Evolutionary conservation across 2,113 vertebrate species (phyloP).

Genomic region (Prunella fulvescens): DNA sequence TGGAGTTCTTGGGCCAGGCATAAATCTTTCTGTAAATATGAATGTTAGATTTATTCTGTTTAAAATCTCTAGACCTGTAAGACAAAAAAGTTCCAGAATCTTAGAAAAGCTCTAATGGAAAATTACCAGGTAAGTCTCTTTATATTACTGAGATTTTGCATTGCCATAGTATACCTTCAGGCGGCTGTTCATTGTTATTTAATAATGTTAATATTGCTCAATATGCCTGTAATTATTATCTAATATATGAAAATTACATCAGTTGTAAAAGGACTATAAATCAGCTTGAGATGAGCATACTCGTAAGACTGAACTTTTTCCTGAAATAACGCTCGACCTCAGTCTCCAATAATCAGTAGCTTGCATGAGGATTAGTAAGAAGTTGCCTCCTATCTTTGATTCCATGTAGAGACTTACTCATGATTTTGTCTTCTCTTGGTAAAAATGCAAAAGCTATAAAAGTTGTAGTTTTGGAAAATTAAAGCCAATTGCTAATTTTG

Average conservation of each 20-base stretch:
- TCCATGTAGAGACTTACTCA: background rate
- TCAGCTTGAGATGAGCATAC: background rate
- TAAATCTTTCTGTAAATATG: background rate
- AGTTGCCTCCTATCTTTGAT: background rate
- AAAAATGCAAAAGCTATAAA: background rate
- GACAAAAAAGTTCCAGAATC: background rate
- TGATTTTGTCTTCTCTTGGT: background rate
- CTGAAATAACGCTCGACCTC: background rate
- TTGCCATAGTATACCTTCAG: background rate
- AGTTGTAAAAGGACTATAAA: slow-evolving; percentile 9
- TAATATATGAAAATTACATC: slow-evolving; percentile 20
- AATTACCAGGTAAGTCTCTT: background rate
- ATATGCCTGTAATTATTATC: slow-evolving; percentile 28
- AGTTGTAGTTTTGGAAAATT: background rate
- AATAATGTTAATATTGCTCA: slow-evolving; percentile 43
- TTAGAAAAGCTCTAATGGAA: background rate
- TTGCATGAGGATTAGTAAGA: slow-evolving; percentile 41
- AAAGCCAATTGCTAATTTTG: background rate
- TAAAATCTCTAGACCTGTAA: background rate
- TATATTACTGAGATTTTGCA: background rate
- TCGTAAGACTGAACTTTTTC: background rate
- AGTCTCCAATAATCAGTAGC: background rate
- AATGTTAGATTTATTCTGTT: background rate
- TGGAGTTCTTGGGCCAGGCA: background rate
- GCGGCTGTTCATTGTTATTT: background rate